Base-by-base conservation (phyloP, 2,113 vertebrate species). In the Phalacrocorax brasilianus region DNA sequence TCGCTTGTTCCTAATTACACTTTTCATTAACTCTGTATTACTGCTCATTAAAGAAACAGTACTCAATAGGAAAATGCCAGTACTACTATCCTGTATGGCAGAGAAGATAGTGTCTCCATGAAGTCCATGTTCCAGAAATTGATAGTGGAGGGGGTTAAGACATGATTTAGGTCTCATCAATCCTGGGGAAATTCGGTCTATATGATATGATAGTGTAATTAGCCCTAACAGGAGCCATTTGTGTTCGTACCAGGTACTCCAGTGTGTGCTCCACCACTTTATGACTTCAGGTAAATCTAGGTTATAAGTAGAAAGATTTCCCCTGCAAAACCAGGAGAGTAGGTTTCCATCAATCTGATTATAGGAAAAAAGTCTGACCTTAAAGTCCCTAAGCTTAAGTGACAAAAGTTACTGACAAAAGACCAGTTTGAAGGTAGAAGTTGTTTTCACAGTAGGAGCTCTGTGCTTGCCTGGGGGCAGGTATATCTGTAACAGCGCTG, bases 221-320 rank as follows among this genome's bases (percentile, higher is more conserved):
- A 74, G 32, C 23, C 49, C 26, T 56, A 38, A 24, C 16, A 62
- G 74, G 61, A 85, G 11, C 53, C 15, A 6, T 12, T 89, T 74
- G 44, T 0, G 1, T 68, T 61, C 2, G 1, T 33, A 24, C 18
- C 19, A 59, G n/a, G 30, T 61, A 8, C 49, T 15, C 28, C 30
- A 55, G 52, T 7, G 17, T 14, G 19, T 49, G 30, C 61, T 52
- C 13, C 30, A 38, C 40, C 18, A 15, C 12, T n/a, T 35, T 20
- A 2, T 26, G 68, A 19, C 61, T 56, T 42, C 49, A n/a, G 15
- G 30, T 50, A 49, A 50, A 74, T 62, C 27, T 38, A 40, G 35
- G n/a, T n/a, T 38, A 7, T 11, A 18, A 62, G 40, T 10, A 68
- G 74, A 33, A 68, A 74, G 61, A 14, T 52, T 63, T 75, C 28